Percentiles rank a stretch among this genome's conserved stretches.
Evolutionary conservation across 2,113 vertebrate genomes (phyloP).

Genomic region (Cyprinodon tularosa): DNA sequence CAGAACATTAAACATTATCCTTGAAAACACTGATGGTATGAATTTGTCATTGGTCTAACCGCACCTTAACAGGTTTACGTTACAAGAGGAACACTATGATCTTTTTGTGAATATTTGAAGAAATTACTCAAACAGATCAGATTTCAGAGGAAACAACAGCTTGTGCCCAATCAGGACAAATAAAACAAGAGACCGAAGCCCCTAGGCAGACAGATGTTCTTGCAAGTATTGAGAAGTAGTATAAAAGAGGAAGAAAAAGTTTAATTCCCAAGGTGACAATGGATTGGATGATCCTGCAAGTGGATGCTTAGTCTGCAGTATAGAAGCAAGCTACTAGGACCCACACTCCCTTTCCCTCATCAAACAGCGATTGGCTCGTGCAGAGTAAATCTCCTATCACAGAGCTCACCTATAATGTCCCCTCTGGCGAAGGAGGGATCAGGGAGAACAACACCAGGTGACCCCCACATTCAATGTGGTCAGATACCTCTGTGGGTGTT

Average conservation of each 20-base stretch:
- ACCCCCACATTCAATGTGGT: slow-evolving; percentile 60
- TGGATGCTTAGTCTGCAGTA: slow-evolving; percentile 76
- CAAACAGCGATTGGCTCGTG: slow-evolving; percentile 64
- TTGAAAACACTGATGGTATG: background rate
- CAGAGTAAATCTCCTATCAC: slow-evolving; percentile 66
- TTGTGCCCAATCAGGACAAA: slow-evolving; percentile 18
- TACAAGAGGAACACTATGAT: background rate
- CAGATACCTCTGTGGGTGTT: slow-evolving; percentile 26
- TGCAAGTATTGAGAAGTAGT: slow-evolving; percentile 35
- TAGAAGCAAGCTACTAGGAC: slow-evolving; percentile 47
- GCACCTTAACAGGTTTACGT: background rate
- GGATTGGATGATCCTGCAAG: slow-evolving; percentile 64
- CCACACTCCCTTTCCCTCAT: slow-evolving; percentile 57
- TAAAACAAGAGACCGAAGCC: slow-evolving; percentile 20
- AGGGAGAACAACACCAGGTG: slow-evolving; percentile 60
- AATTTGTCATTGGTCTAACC: background rate
- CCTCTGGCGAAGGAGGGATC: slow-evolving; percentile 50
- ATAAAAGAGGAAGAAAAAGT: slow-evolving; percentile 43
- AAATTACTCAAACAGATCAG: background rate
- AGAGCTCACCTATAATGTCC: slow-evolving; percentile 40
- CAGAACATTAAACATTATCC: background rate
- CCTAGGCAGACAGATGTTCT: slow-evolving; percentile 32
- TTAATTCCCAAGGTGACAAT: slow-evolving; percentile 71
- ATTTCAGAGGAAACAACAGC: slow-evolving; percentile 12
- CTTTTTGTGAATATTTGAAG: background rate